These are phyloP conservation scores for Oncorhynchus keta DNA, from an alignment of 2,113 vertebrate genomes.

Conservation along the genomic window DNA sequence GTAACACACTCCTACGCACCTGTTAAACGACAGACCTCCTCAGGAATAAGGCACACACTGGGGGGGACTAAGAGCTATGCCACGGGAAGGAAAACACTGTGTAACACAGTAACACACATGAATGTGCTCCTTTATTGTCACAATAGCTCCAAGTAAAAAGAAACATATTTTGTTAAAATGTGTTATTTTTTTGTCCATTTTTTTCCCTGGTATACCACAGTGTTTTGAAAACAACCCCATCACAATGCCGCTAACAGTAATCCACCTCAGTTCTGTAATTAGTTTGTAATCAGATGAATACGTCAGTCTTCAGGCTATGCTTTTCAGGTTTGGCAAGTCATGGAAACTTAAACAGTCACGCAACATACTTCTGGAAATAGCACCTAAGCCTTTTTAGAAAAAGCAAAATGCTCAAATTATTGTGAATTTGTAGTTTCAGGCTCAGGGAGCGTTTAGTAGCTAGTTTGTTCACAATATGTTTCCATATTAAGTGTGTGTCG, in stretches of 20 bases:
- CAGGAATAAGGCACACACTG: conserved; percentile 62
- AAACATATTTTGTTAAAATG: conserved; percentile 59
- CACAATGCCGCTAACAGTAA: conserved; percentile 59
- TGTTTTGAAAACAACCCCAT: conserved; percentile 58
- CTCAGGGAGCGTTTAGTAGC: conserved; percentile 35
- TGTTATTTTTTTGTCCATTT: conserved; percentile 56
- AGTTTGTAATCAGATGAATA: conserved; percentile 62
- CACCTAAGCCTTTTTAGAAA: conserved; percentile 39
- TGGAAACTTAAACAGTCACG: conserved; percentile 67
- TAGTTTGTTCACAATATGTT: conserved; percentile 37
- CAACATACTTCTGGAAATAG: conserved; percentile 66
- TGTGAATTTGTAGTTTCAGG: conserved; percentile 45
- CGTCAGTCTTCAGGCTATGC: conserved; percentile 62
- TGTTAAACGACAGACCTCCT: conserved; percentile 30
- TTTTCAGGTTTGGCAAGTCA: conserved; percentile 62
- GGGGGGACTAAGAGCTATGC: conserved; percentile 47
- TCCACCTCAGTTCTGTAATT: conserved; percentile 61
- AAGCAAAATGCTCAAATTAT: conserved; percentile 43
- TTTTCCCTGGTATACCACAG: conserved; percentile 48
- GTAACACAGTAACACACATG: conserved; percentile 39
- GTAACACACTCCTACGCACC: conserved; percentile 33
- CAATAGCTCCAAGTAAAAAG: conserved; percentile 20
- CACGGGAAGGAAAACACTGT: conserved; percentile 55
- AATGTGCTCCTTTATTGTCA: conserved; percentile 64
- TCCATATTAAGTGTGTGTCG: conserved; percentile 29